Percentiles rank a stretch among this genome's conserved stretches.
Evolutionary conservation across 2,888 invertebrate genomes (phyloP).

Genomic region (Cataglyphis rosenhaueri): DNA sequence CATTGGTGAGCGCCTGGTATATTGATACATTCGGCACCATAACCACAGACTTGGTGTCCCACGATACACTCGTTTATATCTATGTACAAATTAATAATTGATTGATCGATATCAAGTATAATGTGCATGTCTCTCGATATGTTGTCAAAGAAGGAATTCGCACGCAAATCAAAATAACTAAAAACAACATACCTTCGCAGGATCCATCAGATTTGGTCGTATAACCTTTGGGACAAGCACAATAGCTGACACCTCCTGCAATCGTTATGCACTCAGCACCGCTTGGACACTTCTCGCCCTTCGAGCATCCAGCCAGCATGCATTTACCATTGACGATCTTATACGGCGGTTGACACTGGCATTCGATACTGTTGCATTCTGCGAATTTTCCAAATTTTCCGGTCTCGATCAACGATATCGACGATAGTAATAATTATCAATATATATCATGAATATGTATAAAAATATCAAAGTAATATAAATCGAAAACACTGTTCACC

Average conservation of each 20-base stretch:
- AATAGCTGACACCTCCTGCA: conserved; percentile 96
- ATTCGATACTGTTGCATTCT: conserved; percentile 93
- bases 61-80: conserved; percentile 95
- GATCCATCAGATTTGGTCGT: conserved; percentile 91
- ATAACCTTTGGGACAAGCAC: conserved; percentile 96
- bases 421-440: not conserved
- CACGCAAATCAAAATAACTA: no score
- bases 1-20: conserved; percentile 92
- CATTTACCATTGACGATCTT: conserved; percentile 94
- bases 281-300: conserved; percentile 92
- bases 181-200: conserved; percentile 87
- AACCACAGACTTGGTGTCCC: conserved; percentile 92
- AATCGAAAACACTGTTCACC: conserved; percentile 79
- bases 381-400: conserved; percentile 54
- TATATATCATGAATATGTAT: not conserved
- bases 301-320: conserved; percentile 93
- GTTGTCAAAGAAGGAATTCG: not conserved
- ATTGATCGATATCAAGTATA: not conserved
- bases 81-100: conserved; percentile 50
- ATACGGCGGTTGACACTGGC: conserved; percentile 95
- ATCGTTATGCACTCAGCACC: conserved; percentile 97
- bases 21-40: conserved; percentile 95
- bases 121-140: not conserved
- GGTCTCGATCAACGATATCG: no score
- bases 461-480: not conserved